These are phyloP conservation scores for Rhombomys opimus DNA, from an alignment of 2,113 vertebrate genomes.

Conservation along the genomic window DNA sequence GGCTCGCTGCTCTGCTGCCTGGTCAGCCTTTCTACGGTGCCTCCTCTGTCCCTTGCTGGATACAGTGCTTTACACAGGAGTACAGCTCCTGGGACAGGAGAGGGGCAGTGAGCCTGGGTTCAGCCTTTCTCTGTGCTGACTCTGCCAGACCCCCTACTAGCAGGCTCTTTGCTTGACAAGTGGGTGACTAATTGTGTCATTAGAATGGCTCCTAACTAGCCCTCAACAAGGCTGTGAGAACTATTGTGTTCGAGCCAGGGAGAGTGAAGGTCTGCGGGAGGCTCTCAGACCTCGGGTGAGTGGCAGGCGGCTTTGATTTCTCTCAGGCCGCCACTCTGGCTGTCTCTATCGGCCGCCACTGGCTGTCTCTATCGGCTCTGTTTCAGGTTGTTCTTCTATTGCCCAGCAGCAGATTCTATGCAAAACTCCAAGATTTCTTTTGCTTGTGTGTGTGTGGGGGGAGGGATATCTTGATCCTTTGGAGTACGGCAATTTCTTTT, in stretches of 20 bases:
- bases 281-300: no score
- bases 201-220: slow-evolving; percentile 10
- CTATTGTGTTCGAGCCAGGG: not conserved
- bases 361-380: not conserved
- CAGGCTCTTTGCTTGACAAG: slow-evolving; percentile 52
- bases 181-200: slow-evolving; percentile 57
- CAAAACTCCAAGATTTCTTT: not conserved
- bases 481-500: not conserved
- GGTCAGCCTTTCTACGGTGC: not conserved
- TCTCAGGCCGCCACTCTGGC: not conserved
- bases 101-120: not conserved
- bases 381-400: no score
- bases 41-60: not conserved
- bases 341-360: no score
- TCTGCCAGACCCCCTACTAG: not conserved
- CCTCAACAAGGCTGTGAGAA: not conserved
- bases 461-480: not conserved
- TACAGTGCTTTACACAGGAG: not conserved
- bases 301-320: not conserved
- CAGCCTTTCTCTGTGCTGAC: not conserved
- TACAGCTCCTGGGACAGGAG: fast-evolving
- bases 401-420: not conserved
- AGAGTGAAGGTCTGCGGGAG: not conserved
- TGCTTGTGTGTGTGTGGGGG: not conserved
- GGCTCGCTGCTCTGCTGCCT: fast-evolving